phyloP scores from a whole-genome alignment of 2,797 vertebrate species.

The Molossus alvarezi region DNA sequence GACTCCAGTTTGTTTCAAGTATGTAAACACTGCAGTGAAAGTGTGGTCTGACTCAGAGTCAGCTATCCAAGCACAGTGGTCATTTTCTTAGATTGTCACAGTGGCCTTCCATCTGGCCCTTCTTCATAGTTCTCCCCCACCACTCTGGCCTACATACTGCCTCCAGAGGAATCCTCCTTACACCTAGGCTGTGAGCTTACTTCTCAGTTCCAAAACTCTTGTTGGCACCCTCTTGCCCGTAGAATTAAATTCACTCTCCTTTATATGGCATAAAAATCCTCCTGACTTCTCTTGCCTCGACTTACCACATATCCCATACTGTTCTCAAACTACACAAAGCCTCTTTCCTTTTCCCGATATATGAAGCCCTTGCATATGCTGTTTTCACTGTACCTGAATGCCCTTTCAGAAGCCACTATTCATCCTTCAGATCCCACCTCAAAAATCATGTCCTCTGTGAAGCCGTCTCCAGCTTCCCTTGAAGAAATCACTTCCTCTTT shows the following conservation, averaged over 20 bases:
- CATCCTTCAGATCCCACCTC: not conserved
- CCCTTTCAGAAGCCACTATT: not conserved
- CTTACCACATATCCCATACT: not conserved
- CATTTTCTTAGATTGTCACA: not conserved
- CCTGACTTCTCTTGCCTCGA: not conserved
- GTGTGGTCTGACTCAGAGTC: not conserved
- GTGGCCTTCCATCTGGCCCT: not conserved
- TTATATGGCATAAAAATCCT: not conserved
- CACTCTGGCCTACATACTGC: not conserved
- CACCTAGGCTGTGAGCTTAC: not conserved
- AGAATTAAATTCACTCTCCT: not conserved
- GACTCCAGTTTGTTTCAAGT: slow-evolving; percentile 65
- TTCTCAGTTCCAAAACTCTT: not conserved
- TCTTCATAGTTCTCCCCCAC: not conserved
- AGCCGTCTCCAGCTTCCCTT: not conserved
- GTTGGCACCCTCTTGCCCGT: not conserved
- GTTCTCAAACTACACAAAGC: not conserved
- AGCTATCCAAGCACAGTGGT: not conserved
- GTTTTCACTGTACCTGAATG: not conserved
- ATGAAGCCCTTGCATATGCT: not conserved
- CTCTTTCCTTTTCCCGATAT: not conserved
- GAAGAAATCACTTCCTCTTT: not conserved
- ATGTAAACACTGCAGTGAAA: not conserved
- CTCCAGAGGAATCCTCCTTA: not conserved
- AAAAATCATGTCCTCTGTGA: not conserved